These are phyloP conservation scores for Cotesia congregata DNA, from an alignment of 2,888 invertebrate species.

Conservation along the genomic window DNA sequence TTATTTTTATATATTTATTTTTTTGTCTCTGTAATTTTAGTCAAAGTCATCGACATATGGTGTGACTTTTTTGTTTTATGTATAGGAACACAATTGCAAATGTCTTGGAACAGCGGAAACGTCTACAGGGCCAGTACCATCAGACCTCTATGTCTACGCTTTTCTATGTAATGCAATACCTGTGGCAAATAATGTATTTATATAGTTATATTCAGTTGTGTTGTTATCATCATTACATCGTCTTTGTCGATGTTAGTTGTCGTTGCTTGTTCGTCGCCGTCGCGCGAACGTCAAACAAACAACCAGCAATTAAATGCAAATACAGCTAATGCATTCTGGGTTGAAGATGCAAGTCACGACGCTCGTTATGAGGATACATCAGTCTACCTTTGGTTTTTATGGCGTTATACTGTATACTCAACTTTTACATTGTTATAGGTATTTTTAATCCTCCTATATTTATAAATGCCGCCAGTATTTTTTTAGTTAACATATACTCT, in stretches of 20 bases:
- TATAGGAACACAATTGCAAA: conserved; percentile 36
- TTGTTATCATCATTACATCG: background rate
- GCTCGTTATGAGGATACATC: conserved; percentile 58
- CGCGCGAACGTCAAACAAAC: conserved; percentile 64
- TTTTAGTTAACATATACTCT: too few relatives aligned
- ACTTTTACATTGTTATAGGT: background rate
- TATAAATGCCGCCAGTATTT: too few relatives aligned
- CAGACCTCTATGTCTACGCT: conserved; percentile 26
- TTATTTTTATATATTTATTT: conserved; percentile 29
- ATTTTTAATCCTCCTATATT: background rate
- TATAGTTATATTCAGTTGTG: conserved; percentile 27
- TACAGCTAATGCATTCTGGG: conserved; percentile 68
- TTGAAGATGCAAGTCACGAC: conserved; percentile 66
- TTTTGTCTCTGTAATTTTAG: conserved; percentile 40
- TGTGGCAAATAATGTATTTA: conserved; percentile 4
- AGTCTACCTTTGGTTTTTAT: background rate
- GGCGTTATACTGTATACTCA: background rate
- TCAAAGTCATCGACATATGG: conserved; percentile 49
- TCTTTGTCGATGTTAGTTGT: background rate
- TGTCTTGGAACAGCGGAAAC: conserved; percentile 44
- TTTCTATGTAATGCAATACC: conserved; percentile 26
- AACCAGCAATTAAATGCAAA: conserved; percentile 70
- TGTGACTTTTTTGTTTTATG: conserved; percentile 29
- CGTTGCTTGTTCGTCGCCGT: conserved; percentile 29
- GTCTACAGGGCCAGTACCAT: conserved; percentile 18